Evolutionary conservation across 2,113 vertebrate species (phyloP).

Genomic region (Gopherus flavomarginatus): DNA sequence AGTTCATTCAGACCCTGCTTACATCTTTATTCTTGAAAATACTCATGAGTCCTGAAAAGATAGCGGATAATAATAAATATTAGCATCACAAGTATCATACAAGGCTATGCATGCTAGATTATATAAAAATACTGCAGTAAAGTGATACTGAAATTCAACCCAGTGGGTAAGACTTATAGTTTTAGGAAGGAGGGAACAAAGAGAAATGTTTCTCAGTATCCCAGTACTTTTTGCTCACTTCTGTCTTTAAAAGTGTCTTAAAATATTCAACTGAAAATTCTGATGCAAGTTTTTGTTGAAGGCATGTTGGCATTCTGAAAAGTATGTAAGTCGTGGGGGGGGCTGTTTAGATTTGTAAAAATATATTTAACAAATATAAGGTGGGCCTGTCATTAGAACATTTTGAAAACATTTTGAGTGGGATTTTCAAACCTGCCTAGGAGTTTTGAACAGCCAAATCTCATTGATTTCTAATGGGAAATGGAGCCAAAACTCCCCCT

Average conservation of each 20-base stretch:
- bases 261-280: neutral
- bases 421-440: neutral
- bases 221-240: neutral
- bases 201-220: neutral
- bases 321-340: too few species aligned
- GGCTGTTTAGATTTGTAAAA: neutral
- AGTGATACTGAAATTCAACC: neutral
- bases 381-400: neutral
- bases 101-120: neutral
- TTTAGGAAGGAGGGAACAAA: neutral
- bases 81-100: neutral
- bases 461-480: neutral
- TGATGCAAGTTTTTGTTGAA: neutral
- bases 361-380: neutral
- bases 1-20: too few species aligned
- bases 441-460: neutral
- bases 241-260: neutral
- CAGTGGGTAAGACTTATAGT: neutral
- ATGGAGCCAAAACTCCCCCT: neutral
- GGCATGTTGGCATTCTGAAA: neutral
- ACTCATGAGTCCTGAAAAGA: neutral
- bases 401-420: neutral
- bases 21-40: neutral
- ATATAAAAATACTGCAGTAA: neutral
- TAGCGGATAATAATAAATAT: neutral